These are phyloP conservation scores for Stenoptilia bipunctidactyla DNA, from an alignment of 2,888 invertebrate genomes.

Conservation along the genomic window DNA sequence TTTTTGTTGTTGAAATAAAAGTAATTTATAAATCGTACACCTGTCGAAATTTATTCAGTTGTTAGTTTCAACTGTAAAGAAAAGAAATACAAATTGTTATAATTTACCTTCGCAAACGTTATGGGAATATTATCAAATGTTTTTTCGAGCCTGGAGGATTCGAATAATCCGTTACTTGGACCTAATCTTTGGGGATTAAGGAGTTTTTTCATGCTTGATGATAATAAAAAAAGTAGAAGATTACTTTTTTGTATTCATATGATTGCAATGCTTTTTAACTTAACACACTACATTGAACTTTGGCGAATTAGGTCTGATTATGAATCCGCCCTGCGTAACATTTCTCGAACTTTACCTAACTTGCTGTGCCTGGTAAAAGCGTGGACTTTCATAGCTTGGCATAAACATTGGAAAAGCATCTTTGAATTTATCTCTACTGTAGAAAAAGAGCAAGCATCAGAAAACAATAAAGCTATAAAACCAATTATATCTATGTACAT, in stretches of 20 bases:
- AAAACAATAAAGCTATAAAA: constrained; percentile 21
- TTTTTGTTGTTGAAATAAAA: too few species aligned
- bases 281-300: constrained; percentile 46
- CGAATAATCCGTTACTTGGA: neutral
- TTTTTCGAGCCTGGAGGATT: neutral
- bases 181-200: neutral
- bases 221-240: neutral
- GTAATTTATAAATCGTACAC: too few species aligned
- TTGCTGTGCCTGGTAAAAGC: constrained; percentile 43
- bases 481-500: constrained; percentile 30
- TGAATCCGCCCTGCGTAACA: constrained; percentile 37
- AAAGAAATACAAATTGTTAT: too few species aligned
- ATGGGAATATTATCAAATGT: neutral
- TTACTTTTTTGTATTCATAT: neutral
- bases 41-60: too few species aligned
- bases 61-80: too few species aligned
- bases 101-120: too few species aligned
- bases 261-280: constrained; percentile 25
- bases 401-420: constrained; percentile 34
- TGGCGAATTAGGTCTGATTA: constrained; percentile 35
- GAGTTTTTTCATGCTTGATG: neutral
- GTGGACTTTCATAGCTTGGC: constrained; percentile 38
- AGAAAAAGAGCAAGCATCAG: constrained; percentile 30
- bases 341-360: constrained; percentile 46
- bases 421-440: constrained; percentile 32